Base-by-base conservation (phyloP, 2,888 invertebrate genomes). In the Furcula furcula region DNA sequence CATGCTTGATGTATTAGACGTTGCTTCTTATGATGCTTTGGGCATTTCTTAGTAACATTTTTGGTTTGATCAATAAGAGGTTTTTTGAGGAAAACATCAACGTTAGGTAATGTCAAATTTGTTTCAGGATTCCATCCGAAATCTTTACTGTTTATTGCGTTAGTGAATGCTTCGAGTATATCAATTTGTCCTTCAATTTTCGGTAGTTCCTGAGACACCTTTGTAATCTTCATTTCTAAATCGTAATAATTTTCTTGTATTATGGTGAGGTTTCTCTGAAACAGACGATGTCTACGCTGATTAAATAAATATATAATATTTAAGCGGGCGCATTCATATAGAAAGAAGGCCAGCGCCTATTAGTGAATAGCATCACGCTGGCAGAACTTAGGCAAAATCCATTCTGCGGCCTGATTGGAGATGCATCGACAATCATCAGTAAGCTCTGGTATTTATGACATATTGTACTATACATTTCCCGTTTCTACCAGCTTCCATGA, bases 161-260 rank as follows among this genome's bases (percentile, higher is more conserved):
- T 65, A 0, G 81, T 70, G 11, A 86, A 38, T 1, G 70, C 57
- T 54, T 81, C 82, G 31, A 87, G 55, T 6, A 79, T 58, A 37
- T 76, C 74, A 1, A 86, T 55, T 58, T 87, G 81, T 0, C 77
- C 76, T 65, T 83, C 80, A 5, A 87, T 52, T 41, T 75, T 86
- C 0, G 85, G 84, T 5, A 87, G 35, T 28, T 81, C 78, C 34
- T 67, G 48, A 0, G 83, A 70, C 34, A 80, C 64, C 28, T 56
- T 67, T 0, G 57, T 44, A 16, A 87, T 64, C 39, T 75, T 69
- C 10, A 41, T 36, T 56, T 86, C 82, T 33, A 87, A 54, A 20
- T 76, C 66, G 0, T 57, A 34, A 40, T 86, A 86, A 23, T 63
- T 72, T 0, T 63, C 45, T 42, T 74, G 76, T 34, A 86, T 68